Evolutionary conservation across 2,888 invertebrate species (phyloP).

Genomic region (Heliothis peltigera): DNA sequence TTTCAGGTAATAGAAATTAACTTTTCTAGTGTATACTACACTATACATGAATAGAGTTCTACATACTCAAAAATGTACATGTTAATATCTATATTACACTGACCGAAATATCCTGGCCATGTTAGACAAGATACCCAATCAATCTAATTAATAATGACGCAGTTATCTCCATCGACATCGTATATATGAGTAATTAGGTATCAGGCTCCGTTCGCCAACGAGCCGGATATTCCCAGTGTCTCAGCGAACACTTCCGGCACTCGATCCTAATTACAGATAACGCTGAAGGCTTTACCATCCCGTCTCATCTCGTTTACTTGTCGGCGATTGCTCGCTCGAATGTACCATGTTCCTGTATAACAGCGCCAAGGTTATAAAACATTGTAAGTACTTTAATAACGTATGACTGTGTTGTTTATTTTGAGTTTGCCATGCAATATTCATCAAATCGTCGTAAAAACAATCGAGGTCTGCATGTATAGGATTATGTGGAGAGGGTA

Average conservation of each 20-base stretch:
- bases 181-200: slow-evolving; percentile 61
- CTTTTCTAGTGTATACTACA: no score
- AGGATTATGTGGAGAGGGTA: neutral
- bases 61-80: no score
- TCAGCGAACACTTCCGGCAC: slow-evolving; percentile 76
- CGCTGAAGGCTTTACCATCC: slow-evolving; percentile 70
- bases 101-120: no score
- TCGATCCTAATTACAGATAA: slow-evolving; percentile 88
- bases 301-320: slow-evolving; percentile 78
- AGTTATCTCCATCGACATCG: slow-evolving; percentile 43
- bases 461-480: neutral
- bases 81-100: no score
- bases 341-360: slow-evolving; percentile 54
- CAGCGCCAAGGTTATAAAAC: slow-evolving; percentile 47
- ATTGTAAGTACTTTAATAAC: slow-evolving; percentile 48
- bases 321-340: slow-evolving; percentile 60
- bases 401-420: slow-evolving; percentile 39
- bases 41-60: no score
- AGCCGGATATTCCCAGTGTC: slow-evolving; percentile 73
- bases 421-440: slow-evolving; percentile 33
- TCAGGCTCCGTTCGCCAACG: slow-evolving; percentile 40
- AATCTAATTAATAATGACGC: slow-evolving; percentile 49
- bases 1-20: no score
- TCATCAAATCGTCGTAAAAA: slow-evolving; percentile 5
- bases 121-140: slow-evolving; percentile 22